These are phyloP conservation scores for Opisthograptis luteolata DNA, from an alignment of 2,888 invertebrate genomes.

Conservation along the genomic window DNA sequence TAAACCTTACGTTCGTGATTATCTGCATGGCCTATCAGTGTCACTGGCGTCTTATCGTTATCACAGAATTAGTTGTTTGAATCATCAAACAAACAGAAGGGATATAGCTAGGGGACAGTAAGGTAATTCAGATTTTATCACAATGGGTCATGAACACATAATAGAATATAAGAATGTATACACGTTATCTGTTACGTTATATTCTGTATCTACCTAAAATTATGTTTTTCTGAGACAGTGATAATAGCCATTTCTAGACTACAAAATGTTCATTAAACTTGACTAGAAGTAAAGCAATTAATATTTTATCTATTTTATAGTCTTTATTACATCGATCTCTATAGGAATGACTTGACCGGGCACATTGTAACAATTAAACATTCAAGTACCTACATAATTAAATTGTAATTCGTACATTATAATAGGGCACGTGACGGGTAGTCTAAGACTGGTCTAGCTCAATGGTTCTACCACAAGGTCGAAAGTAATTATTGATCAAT, in stretches of 20 bases:
- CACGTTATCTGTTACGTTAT: no score
- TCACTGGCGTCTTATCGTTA: constrained; percentile 29
- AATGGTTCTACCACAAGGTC: constrained; percentile 7
- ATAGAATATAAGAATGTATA: no score
- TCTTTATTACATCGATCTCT: no score
- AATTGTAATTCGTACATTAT: neutral
- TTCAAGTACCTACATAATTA: neutral
- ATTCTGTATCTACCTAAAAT: no score
- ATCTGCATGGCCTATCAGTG: constrained; percentile 21
- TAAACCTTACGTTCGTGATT: constrained; percentile 18
- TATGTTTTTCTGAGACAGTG: no score
- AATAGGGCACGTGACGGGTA: constrained; percentile 1
- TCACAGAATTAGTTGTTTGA: constrained; percentile 21
- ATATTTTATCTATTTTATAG: no score
- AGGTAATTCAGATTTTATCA: no score
- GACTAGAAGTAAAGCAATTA: neutral
- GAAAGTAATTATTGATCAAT: neutral
- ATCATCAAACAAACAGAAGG: constrained; percentile 6
- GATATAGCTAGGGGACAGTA: neutral
- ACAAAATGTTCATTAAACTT: neutral
- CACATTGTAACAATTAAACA: neutral
- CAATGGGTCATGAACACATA: no score
- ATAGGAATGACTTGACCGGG: neutral
- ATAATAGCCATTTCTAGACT: no score
- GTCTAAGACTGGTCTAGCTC: constrained; percentile 11